Percentiles rank a stretch among this genome's conserved stretches.
Conservation (phyloP, 1,140 invertebrate genomes). For the Sminthurides bifidus region DNA sequence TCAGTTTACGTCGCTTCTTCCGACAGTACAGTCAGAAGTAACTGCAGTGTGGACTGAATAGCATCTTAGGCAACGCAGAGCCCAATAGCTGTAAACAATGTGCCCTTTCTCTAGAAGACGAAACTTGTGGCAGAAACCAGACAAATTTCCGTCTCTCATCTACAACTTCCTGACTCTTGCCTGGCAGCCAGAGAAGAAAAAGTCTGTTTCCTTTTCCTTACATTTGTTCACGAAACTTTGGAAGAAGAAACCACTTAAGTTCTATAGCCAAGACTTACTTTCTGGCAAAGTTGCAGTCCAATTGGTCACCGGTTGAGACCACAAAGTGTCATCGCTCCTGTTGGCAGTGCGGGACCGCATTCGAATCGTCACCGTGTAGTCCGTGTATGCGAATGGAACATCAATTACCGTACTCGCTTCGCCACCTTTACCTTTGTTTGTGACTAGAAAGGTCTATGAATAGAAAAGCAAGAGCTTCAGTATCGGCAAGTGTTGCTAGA, state of each 20-base stretch:
- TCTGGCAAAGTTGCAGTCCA: conserved; percentile 8
- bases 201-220: neutral
- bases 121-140: too few species aligned
- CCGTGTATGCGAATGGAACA: conserved; percentile 18
- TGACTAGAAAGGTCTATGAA: too few species aligned
- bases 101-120: too few species aligned
- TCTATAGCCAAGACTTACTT: conserved; percentile 8
- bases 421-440: too few species aligned
- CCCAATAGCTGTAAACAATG: neutral
- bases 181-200: neutral
- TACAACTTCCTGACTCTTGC: neutral
- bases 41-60: neutral
- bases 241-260: neutral
- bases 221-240: neutral
- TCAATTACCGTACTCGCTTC: too few species aligned
- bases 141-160: too few species aligned
- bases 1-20: too few species aligned
- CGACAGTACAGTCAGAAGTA: too few species aligned
- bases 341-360: conserved; percentile 23
- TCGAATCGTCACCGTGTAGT: conserved; percentile 20
- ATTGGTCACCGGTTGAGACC: conserved; percentile 18
- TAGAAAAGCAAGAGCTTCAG: too few species aligned
- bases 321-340: conserved; percentile 22
- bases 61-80: neutral
- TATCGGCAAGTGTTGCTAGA: too few species aligned